Base-by-base conservation (phyloP, 2,888 invertebrate genomes). In the Laothoe populi region DNA sequence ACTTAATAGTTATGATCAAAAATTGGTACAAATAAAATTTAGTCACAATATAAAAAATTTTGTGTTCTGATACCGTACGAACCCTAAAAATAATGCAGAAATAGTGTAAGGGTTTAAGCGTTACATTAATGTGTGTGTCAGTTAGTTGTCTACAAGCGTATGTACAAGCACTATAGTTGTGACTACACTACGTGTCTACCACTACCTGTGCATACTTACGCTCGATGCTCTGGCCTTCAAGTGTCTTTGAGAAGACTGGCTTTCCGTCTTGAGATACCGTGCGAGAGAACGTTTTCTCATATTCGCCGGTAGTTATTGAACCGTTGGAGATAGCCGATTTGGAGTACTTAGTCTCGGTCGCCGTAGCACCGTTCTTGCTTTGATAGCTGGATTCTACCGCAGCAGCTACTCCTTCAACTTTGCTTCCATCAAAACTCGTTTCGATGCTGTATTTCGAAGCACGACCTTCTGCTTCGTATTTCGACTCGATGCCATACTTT, bases 161-260 rank as follows among this genome's bases (percentile, higher is more conserved):
- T 92, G 74, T 92, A 91, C 91, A 92, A 86, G 92, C 92, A 74
- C 88, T 92, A 90, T 71, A 66, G 71, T 79, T 86, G 85, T 87
- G 70, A 85, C 81, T 85, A 85, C 81, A 73, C 75, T 81, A 78
- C 64, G 62, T 70, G 69, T 71, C 64, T 67, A 70, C 63, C 62
- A 71, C 67, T 70, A 69, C 67, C 65, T 71, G 64, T 62, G 60
- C 62, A 67, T 79, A 96, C 96, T 96, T 94, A 97, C 97, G 96
- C 94, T 96, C 96, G 70, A 96, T 95, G 78, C 95, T 95, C 70
- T 94, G 94, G 75, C 97, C 97, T 82, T 96, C 95, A 64, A 97
- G 93, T 53, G 96, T 96, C 85, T 95, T 96, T 26, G 94, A 92
- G 78, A 97, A 96, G 61, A 94, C 87, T 1, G 97, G 97, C 72